Conservation (phyloP, 2,888 invertebrate species). For the Sarcophaga rosellei region DNA sequence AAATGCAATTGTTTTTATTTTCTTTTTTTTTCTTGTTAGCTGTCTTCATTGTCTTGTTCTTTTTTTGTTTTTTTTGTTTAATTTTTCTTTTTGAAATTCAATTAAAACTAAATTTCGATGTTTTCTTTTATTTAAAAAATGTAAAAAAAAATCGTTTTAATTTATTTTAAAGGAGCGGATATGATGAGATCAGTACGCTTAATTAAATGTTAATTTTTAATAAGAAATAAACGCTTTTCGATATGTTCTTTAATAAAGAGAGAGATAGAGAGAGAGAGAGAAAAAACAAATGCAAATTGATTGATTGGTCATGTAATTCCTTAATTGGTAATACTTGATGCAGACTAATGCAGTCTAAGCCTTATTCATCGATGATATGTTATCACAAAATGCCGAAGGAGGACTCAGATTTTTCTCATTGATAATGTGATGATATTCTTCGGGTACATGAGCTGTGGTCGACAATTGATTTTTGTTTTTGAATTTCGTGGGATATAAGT, state of each 20-base stretch:
- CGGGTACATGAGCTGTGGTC: conserved; percentile 60
- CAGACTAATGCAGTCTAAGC: conserved; percentile 44
- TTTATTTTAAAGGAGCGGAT: conserved; percentile 12
- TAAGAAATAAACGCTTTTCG: conserved; percentile 1
- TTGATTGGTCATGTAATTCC: not conserved
- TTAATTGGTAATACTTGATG: not conserved
- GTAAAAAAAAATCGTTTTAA: no score
- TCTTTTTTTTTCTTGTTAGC: not conserved
- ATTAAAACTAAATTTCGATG: no score
- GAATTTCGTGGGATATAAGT: conserved; percentile 70
- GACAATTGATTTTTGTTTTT: conserved; percentile 40
- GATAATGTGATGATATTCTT: conserved; percentile 75
- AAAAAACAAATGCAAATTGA: not conserved
- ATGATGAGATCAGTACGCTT: conserved; percentile 19
- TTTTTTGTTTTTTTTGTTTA: not conserved
- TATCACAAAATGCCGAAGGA: conserved; percentile 82
- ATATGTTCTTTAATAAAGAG: conserved; percentile 38
- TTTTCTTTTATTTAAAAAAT: no score
- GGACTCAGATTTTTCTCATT: conserved; percentile 78
- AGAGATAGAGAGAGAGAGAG: not conserved
- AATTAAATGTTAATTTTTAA: conserved; percentile 21
- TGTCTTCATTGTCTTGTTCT: not conserved
- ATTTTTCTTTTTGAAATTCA: not conserved
- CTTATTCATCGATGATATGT: conserved; percentile 69
- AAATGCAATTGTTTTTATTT: conserved; percentile 46